Evolutionary conservation across 2,113 vertebrate genomes (phyloP).

Genomic region (Suncus etruscus): DNA sequence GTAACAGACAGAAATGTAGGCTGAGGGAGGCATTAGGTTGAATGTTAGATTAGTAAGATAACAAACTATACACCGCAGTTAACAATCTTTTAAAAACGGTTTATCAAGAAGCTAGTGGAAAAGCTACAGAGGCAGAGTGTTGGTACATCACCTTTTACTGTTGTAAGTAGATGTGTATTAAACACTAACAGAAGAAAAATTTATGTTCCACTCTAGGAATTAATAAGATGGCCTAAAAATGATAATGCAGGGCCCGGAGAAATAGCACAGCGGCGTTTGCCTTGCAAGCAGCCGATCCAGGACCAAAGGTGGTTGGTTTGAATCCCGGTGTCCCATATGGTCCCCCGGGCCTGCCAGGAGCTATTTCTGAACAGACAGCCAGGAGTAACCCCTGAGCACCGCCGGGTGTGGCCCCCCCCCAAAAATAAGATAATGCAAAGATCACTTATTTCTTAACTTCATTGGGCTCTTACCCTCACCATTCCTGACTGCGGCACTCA

Average conservation of each 20-base stretch:
- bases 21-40: neutral
- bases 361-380: too few relatives aligned
- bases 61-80: constrained; percentile 37
- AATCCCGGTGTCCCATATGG: too few relatives aligned
- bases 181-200: constrained; percentile 2
- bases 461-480: neutral
- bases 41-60: neutral
- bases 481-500: too few relatives aligned
- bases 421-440: neutral
- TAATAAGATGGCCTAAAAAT: neutral
- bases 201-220: neutral
- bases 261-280: too few relatives aligned
- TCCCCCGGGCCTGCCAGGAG: too few relatives aligned
- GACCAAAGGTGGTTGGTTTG: too few relatives aligned
- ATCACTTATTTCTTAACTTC: neutral
- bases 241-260: too few relatives aligned
- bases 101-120: constrained; percentile 22
- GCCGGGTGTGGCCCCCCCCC: too few relatives aligned
- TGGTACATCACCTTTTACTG: neutral
- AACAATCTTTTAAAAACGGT: neutral
- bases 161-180: constrained; percentile 27
- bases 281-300: too few relatives aligned
- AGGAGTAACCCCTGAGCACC: too few relatives aligned
- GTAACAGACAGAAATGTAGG: neutral
- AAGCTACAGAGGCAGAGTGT: neutral